Evolutionary conservation across 2,888 invertebrate genomes (phyloP), one percentile per base, ranked within the genome.

Genomic region (Galeopsomyia nigrocyanea): DNA sequence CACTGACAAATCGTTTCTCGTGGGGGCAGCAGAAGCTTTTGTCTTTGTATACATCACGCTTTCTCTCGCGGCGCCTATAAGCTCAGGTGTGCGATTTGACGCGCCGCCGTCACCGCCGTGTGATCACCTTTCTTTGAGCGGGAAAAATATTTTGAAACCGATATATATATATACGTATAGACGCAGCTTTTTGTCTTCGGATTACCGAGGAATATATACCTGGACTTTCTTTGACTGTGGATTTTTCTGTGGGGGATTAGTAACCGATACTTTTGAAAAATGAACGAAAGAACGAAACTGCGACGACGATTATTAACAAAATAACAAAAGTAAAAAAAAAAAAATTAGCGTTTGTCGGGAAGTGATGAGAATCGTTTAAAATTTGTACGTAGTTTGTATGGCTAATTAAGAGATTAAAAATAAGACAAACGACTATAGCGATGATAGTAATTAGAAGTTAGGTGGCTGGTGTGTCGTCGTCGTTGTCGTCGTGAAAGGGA

Each of bases 1-100:
- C 84, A n/a, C n/a, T 81, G 82, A 83, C 86, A 84, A 86, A 86
- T 86, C 84, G 84, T 39, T 62, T 50, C 62, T 50, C 50, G 31
- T 39, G n/a, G 31, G 7, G 31, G 86, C 84, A 31, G 7, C 82
- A 82, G 83, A 86, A 86, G 85, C 84, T 83, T 31, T 61, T 49
- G 49, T 50, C 49, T 14, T 39, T 14, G 61, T 47, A 49, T 49
- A 47, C 46, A 61, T 61, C 61, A 50, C 46, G 47, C 6, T 46
- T 46, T 46, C 58, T 46, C 58, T 46, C 46, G 39, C 46, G 39
- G 39, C 39, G 39, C 39, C 7, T 9, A 1, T 39, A 10, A 10
- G 10, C 39, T 7, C 31, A 7, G 7, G 31, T 31, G 31, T 31
- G 31, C 31, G 31, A 31, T 31, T 31, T 31, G 31, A 6, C 56